Percentiles rank a stretch among this genome's conserved stretches.
Conservation (phyloP, 2,888 invertebrate genomes). For the Cephus spinipes region DNA sequence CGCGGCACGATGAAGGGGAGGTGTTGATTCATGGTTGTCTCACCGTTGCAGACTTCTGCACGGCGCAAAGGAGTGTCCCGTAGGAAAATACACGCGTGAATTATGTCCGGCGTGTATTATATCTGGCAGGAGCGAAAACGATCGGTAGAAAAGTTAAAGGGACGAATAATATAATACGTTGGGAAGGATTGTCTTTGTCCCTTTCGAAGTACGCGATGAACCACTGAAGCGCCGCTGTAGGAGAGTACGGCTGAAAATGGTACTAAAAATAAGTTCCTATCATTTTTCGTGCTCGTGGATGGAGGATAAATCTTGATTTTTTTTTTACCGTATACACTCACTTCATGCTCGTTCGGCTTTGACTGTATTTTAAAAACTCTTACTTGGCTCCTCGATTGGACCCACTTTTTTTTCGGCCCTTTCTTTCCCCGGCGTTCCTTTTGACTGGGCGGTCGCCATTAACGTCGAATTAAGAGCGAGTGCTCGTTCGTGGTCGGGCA, state of each 20-base stretch:
- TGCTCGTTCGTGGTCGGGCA: background rate
- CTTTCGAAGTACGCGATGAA: background rate
- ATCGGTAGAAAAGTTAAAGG: background rate
- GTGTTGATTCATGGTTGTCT: constrained; percentile 38
- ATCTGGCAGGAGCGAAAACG: background rate
- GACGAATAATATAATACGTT: background rate
- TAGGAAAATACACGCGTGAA: background rate
- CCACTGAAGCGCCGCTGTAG: background rate
- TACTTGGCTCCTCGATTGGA: background rate
- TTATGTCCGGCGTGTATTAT: background rate
- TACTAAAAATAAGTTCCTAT: background rate
- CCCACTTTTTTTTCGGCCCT: background rate
- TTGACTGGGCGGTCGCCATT: background rate
- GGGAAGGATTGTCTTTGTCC: background rate
- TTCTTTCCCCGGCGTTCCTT: background rate
- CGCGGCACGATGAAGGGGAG: background rate
- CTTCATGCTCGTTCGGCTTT: background rate
- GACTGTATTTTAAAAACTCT: background rate
- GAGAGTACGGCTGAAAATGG: background rate
- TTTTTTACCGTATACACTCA: background rate
- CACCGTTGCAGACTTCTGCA: background rate
- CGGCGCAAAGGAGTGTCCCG: background rate
- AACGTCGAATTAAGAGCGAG: background rate
- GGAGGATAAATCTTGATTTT: background rate
- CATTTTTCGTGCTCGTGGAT: background rate